Percentiles rank a stretch among this genome's conserved stretches.
These are phyloP conservation scores for Lepidothrix coronata DNA, from an alignment of 2,113 vertebrate genomes.

Conservation along the genomic window DNA sequence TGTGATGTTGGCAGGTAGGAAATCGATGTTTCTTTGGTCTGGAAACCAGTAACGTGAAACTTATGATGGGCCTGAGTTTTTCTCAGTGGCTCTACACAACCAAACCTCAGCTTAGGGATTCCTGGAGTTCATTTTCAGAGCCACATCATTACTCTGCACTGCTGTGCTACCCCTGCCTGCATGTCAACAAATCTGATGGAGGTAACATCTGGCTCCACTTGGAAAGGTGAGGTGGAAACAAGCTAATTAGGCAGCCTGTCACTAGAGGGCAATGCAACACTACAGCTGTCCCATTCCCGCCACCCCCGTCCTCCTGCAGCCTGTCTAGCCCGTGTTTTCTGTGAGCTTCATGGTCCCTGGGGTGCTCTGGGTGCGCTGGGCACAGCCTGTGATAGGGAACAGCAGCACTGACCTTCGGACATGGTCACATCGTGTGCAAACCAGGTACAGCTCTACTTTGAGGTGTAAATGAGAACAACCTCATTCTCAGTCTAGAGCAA, in stretches of 20 bases:
- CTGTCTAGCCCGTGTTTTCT: rapidly evolving
- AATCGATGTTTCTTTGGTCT: not conserved
- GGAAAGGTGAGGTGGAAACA: not conserved
- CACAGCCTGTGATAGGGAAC: rapidly evolving
- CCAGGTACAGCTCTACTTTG: rapidly evolving
- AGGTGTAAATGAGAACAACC: not conserved
- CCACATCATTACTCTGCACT: rapidly evolving
- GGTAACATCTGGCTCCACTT: not conserved
- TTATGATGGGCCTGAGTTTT: not conserved
- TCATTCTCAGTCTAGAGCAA: not conserved
- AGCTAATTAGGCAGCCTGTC: not conserved
- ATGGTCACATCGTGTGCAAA: rapidly evolving
- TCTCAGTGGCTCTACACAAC: not conserved
- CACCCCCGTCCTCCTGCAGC: not conserved
- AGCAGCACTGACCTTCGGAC: rapidly evolving
- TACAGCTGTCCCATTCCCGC: not conserved
- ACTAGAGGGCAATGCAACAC: conserved; percentile 37
- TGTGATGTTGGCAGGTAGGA: not conserved
- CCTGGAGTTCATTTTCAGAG: not conserved
- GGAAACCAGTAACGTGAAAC: not conserved
- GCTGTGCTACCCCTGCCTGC: not conserved
- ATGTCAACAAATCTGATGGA: not conserved
- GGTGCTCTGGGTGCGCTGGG: rapidly evolving
- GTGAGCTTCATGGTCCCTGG: not conserved
- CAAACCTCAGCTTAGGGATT: not conserved